Conservation (phyloP, 2,888 invertebrate species). For the Nemapogon koenigi region DNA sequence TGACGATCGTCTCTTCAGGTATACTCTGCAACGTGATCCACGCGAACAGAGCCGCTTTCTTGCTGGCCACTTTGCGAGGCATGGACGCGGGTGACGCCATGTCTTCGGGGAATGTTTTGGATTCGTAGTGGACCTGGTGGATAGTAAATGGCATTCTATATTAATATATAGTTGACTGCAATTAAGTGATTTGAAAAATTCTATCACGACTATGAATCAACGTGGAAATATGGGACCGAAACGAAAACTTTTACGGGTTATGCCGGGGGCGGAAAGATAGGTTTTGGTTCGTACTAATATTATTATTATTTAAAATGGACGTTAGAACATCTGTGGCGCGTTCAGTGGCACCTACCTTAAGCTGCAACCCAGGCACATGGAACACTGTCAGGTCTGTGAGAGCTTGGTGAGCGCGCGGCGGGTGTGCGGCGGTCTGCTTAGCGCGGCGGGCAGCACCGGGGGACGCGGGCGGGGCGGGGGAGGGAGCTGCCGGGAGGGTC, state of each 20-base stretch:
- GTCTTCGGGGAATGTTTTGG: conserved; percentile 73
- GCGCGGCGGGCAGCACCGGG: conserved; percentile 28
- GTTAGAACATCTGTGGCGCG: conserved; percentile 8
- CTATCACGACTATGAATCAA: too few relatives aligned
- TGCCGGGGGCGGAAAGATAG: too few relatives aligned
- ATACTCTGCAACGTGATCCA: conserved; percentile 98
- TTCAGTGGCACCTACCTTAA: conserved; percentile 65
- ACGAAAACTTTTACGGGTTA: too few relatives aligned
- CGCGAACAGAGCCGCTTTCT: conserved; percentile 89
- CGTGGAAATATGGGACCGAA: too few relatives aligned
- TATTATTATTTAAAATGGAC: too few relatives aligned
- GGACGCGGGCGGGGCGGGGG: conserved; percentile 23
- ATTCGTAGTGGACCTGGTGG: conserved; percentile 80
- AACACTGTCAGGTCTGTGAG: conserved; percentile 84
- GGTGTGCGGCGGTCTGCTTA: conserved; percentile 24
- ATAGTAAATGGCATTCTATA: too few relatives aligned
- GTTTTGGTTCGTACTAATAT: too few relatives aligned
- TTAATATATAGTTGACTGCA: too few relatives aligned
- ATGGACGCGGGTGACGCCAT: conserved; percentile 40
- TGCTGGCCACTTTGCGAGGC: conserved; percentile 69
- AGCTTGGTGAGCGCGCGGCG: conserved; percentile 48
- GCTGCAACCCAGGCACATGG: conserved; percentile 89
- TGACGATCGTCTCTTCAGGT: conserved; percentile 96
- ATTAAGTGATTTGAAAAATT: too few relatives aligned
- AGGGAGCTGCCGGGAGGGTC: conserved; percentile 27